A percentile compares a stretch with the other conserved stretches of the same genome.
Conservation (phyloP, 2,113 vertebrate species). For the Gobio gobio region DNA sequence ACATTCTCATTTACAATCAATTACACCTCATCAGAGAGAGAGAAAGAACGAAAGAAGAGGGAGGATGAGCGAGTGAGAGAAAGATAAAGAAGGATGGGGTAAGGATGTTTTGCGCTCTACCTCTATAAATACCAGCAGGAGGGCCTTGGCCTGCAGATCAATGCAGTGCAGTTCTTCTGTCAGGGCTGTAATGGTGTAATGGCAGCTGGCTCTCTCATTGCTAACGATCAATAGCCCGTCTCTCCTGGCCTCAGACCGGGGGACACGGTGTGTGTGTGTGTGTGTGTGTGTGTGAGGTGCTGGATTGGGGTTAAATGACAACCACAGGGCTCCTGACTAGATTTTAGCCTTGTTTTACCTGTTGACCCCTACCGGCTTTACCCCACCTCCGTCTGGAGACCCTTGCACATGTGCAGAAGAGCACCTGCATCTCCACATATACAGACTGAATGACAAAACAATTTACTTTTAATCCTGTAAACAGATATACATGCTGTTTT, state of each 20-base stretch:
- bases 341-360: slow-evolving; percentile 41
- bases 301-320: slow-evolving; percentile 68
- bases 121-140: slow-evolving; percentile 90
- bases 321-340: slow-evolving; percentile 48
- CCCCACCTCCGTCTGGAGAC: not conserved
- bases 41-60: not conserved
- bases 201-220: slow-evolving; percentile 80
- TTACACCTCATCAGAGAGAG: slow-evolving; percentile 81
- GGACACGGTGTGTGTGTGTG: slow-evolving; percentile 54
- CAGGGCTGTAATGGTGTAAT: slow-evolving; percentile 84
- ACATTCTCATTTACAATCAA: slow-evolving; percentile 91
- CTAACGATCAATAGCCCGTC: slow-evolving; percentile 84
- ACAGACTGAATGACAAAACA: not conserved
- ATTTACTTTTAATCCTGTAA: not conserved
- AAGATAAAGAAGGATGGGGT: slow-evolving; percentile 63
- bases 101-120: slow-evolving; percentile 66
- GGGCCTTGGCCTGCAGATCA: slow-evolving; percentile 79
- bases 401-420: not conserved
- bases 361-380: slow-evolving; percentile 10
- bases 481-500: not conserved
- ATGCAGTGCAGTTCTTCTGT: slow-evolving; percentile 89
- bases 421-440: not conserved
- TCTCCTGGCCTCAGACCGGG: slow-evolving; percentile 74
- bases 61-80: slow-evolving; percentile 65
- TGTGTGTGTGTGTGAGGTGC: slow-evolving; percentile 20